Percentiles rank a stretch among this genome's conserved stretches.
phyloP scores from a whole-genome alignment of 2,113 vertebrate genomes.

The Pachypanchax playfairii region DNA sequence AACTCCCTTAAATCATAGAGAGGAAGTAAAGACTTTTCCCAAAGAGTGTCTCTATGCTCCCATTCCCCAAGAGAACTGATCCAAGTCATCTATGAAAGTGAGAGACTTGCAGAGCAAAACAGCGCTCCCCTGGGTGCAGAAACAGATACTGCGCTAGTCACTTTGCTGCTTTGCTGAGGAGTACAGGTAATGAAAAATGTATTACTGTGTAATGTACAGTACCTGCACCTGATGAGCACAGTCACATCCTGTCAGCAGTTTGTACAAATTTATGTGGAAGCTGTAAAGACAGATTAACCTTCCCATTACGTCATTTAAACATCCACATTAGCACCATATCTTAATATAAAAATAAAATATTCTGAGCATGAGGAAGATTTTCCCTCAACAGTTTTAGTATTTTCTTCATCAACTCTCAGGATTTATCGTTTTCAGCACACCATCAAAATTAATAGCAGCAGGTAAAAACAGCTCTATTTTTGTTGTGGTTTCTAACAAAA shows the following conservation, averaged over 20 bases:
- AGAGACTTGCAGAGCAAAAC: conserved; percentile 71
- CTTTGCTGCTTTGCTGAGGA: conserved; percentile 45
- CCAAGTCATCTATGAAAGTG: conserved; percentile 72
- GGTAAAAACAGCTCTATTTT: no score
- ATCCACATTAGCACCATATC: no score
- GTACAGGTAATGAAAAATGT: conserved; percentile 62
- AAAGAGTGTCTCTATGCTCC: conserved; percentile 70
- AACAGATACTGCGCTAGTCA: conserved; percentile 54
- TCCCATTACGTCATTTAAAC: background rate
- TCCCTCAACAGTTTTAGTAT: no score
- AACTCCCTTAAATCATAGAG: conserved; percentile 62
- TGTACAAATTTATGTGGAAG: conserved; percentile 8
- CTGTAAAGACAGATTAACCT: background rate
- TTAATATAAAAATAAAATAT: no score
- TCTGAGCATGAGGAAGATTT: no score
- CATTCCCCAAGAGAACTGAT: conserved; percentile 64
- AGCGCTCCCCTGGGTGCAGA: conserved; percentile 62
- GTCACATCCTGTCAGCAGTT: conserved; percentile 18
- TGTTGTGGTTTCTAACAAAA: no score
- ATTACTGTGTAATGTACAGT: conserved; percentile 41
- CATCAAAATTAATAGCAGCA: no score
- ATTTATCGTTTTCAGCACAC: no score
- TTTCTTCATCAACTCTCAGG: no score
- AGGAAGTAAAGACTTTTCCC: conserved; percentile 66
- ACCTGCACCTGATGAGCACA: conserved; percentile 50